phyloP scores from a whole-genome alignment of 2,888 invertebrate genomes.

The Torymus tubicola region DNA sequence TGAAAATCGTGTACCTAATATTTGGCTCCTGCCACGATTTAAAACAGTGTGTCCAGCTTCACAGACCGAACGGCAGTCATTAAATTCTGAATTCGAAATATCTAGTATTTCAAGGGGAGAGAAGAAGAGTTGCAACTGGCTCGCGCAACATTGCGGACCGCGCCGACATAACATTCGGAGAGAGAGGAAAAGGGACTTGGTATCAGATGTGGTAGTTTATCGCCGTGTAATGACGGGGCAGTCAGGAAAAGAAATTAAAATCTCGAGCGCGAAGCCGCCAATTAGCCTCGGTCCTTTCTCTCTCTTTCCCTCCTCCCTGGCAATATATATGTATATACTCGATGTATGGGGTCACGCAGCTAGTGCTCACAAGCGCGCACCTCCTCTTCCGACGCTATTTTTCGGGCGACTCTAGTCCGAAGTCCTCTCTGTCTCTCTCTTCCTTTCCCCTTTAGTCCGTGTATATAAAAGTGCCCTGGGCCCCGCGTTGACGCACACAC shows the following conservation, averaged over 20 bases:
- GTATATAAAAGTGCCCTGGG: no score
- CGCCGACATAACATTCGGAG: conserved; percentile 18
- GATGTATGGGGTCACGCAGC: neutral
- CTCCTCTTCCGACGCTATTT: neutral
- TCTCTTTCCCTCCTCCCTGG: neutral
- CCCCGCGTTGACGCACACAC: neutral
- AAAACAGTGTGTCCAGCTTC: no score
- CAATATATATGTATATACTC: no score
- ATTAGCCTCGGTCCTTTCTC: conserved; percentile 49
- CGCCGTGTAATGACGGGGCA: conserved; percentile 58
- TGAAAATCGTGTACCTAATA: neutral
- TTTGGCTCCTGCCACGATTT: no score
- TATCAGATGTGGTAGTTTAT: conserved; percentile 59
- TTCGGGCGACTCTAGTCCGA: neutral
- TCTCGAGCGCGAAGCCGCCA: conserved; percentile 58
- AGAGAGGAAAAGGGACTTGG: conserved; percentile 12
- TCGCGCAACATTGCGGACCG: neutral
- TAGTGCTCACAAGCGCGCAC: neutral
- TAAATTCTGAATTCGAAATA: conserved; percentile 37
- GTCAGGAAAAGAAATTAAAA: conserved; percentile 61
- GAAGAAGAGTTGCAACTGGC: neutral
- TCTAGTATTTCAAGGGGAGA: conserved; percentile 40
- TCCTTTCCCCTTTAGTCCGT: neutral
- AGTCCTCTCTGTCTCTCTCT: conserved; percentile 6
- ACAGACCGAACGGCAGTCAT: conserved; percentile 2